phyloP scores from a whole-genome alignment of 2,797 vertebrate species.

The Chrysocyon brachyurus region DNA sequence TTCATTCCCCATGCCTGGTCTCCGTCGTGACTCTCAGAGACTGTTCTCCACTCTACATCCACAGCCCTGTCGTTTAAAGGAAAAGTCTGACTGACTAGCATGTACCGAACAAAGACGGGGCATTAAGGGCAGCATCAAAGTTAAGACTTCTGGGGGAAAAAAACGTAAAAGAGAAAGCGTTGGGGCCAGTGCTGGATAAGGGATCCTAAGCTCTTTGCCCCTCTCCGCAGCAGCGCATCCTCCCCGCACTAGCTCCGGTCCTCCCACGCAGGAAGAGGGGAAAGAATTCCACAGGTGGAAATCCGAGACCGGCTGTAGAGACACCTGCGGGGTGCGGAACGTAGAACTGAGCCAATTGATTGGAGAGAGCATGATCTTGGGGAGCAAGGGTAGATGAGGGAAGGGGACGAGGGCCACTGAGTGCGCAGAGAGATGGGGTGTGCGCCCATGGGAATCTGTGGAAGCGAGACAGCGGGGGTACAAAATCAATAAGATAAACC shows the following conservation, averaged over 20 bases:
- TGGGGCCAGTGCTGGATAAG: background rate
- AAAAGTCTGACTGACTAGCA: background rate
- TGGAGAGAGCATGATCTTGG: background rate
- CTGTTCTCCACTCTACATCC: background rate
- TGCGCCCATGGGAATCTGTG: conserved; percentile 41
- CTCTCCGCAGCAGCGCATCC: background rate
- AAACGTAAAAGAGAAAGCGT: background rate
- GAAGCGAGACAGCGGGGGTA: conserved; percentile 60
- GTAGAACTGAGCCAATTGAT: background rate
- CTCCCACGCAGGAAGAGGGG: background rate
- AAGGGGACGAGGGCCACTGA: background rate
- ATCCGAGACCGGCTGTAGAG: background rate
- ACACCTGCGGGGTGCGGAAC: background rate
- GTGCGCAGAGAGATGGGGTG: conserved; percentile 57
- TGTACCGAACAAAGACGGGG: conserved; percentile 66
- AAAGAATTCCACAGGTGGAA: conserved; percentile 84
- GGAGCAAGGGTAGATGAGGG: background rate
- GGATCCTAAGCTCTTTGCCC: background rate
- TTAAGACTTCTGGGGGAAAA: background rate
- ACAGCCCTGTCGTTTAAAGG: background rate
- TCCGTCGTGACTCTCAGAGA: background rate
- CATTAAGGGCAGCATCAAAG: conserved; percentile 11
- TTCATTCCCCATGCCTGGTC: background rate
- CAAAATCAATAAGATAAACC: conserved; percentile 84
- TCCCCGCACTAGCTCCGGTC: background rate